phyloP scores from a whole-genome alignment of 2,113 vertebrate genomes.

The Epinephelus fuscoguttatus region DNA sequence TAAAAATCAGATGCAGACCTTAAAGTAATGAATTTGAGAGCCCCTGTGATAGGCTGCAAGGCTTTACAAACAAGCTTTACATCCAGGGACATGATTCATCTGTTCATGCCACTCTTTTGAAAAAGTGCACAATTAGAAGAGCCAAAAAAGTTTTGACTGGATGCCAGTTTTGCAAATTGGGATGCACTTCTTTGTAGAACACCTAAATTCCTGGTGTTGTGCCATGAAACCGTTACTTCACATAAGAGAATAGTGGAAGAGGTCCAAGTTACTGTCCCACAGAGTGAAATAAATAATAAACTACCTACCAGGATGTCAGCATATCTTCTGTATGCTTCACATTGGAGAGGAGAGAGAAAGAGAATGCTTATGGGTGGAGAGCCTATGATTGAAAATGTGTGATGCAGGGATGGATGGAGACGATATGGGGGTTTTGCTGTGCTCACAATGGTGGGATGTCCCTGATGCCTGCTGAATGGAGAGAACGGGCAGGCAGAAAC shows the following conservation, averaged over 20 bases:
- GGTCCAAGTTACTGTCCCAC: conserved; percentile 26
- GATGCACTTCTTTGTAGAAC: conserved; percentile 29
- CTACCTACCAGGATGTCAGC: conserved; percentile 25
- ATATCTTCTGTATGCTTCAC: conserved; percentile 28
- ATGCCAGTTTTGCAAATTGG: conserved; percentile 45
- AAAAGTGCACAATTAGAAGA: conserved; percentile 11
- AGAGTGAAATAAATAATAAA: conserved; percentile 57
- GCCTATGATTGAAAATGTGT: conserved; percentile 28
- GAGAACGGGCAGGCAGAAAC: conserved; percentile 22
- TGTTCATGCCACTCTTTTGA: conserved; percentile 3
- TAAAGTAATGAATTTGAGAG: too few species aligned
- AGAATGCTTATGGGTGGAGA: neutral
- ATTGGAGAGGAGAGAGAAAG: conserved; percentile 1
- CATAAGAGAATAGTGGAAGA: conserved; percentile 25
- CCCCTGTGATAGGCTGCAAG: too few species aligned
- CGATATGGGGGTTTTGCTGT: conserved; percentile 16
- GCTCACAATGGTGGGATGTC: conserved; percentile 33
- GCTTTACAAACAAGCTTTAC: neutral
- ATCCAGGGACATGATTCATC: conserved; percentile 27
- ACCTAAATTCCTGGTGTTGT: conserved; percentile 38
- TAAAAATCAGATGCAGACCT: too few species aligned
- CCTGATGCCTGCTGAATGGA: conserved; percentile 11
- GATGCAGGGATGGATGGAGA: conserved; percentile 22
- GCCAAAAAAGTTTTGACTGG: conserved; percentile 17
- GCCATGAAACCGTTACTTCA: conserved; percentile 50